These are phyloP conservation scores for Notechis scutatus DNA, from an alignment of 2,113 vertebrate genomes.

Conservation along the genomic window DNA sequence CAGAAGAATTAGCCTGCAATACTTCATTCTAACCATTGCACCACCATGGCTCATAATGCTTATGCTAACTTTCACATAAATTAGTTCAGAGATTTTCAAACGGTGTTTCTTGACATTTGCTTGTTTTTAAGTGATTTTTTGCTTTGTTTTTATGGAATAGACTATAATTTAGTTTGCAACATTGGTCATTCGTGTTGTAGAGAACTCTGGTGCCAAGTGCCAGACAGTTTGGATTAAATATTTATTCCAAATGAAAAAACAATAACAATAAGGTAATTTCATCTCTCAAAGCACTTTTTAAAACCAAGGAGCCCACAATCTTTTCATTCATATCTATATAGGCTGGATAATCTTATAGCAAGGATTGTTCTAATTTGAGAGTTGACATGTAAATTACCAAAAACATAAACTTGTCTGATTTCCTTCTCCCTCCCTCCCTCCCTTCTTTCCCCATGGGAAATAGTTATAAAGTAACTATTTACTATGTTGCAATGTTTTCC, in stretches of 20 bases:
- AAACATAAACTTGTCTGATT: not conserved
- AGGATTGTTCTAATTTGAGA: not conserved
- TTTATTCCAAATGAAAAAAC: not conserved
- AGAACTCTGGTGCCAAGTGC: not conserved
- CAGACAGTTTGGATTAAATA: not conserved
- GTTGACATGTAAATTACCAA: not conserved
- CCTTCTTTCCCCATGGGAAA: not conserved
- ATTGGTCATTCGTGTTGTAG: not conserved
- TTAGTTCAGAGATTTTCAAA: not conserved
- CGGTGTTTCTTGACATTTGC: not conserved
- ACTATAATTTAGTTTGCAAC: not conserved
- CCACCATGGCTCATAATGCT: not conserved
- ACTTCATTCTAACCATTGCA: too few species aligned
- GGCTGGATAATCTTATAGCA: not conserved
- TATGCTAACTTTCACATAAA: not conserved
- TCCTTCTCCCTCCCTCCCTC: not conserved
- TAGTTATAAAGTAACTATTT: constrained; percentile 10
- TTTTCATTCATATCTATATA: not conserved
- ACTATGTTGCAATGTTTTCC: constrained; percentile 11
- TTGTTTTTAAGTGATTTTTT: not conserved
- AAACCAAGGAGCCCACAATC: not conserved
- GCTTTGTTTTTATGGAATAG: not conserved
- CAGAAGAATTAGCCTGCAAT: too few species aligned
- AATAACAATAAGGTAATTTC: not conserved
- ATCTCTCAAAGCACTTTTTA: not conserved